Base-by-base conservation (phyloP, 2,888 invertebrate genomes). In the Fragum sueziense region DNA sequence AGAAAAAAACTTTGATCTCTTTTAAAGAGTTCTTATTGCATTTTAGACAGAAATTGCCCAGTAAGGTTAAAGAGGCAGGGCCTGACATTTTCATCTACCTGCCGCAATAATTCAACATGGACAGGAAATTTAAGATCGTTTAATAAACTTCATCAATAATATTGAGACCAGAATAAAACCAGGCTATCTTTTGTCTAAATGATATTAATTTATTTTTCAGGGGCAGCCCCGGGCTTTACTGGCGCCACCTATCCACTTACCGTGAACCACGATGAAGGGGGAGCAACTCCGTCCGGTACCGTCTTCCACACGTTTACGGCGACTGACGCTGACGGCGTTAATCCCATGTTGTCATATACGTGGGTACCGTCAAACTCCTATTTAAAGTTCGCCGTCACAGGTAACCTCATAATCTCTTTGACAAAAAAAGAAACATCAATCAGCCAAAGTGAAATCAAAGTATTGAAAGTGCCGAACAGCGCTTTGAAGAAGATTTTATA, bases 271-370 rank as follows among this genome's bases (percentile, higher is more conserved):
- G 59, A 61, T 4, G 82, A 82, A 25, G 71, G 62, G 14, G 22
- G 47, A 1, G 70, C 22, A 0, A 82, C 79, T 0, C 70, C 74
- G 31, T 33, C 71, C 0, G 76, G 82, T 2, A 74, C 76, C 6
- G n/a, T 61, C 2, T 31, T 82, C 9, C 75, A 77, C 29, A 67
- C 62, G n/a, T 82, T 80, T 37, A 72, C 74, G n/a, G 82, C 78
- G 2, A 71, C 41, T 0, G 82, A 82, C 69, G 72, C 69, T 7
- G 82, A 82, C 17, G 61, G 62, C 11, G 68, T 70, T 0, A 57
- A 67, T 4, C 79, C 73, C 1, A 61, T 71, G 33, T 33, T 82
- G 54, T 54, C 59, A 20, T 82, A 74, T 52, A 76, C 74, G 1
- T 79, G 41, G 57, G 70, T 76, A 20, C 79, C 81, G 9, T 11